Conservation (phyloP, 2,113 vertebrate species). For the Martes martes region DNA sequence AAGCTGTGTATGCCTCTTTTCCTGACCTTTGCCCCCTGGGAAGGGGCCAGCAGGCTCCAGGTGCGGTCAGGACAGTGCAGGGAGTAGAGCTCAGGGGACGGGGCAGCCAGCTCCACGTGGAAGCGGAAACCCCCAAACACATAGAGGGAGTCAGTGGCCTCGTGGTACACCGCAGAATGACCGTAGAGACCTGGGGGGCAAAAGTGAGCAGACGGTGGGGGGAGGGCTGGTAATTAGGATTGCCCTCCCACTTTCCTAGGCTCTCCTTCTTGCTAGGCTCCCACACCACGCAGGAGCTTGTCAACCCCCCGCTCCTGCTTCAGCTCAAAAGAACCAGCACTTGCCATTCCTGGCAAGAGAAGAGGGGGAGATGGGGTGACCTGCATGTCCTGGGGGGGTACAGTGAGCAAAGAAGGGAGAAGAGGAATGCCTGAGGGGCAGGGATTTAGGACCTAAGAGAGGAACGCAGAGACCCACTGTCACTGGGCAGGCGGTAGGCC, state of each 20-base stretch:
- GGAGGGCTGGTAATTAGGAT: not conserved
- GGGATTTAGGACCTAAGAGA: not conserved
- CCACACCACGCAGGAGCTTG: not conserved
- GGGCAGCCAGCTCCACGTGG: conserved; percentile 91
- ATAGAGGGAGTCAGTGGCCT: conserved; percentile 91
- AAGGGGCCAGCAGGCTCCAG: conserved; percentile 93
- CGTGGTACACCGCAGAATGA: conserved; percentile 92
- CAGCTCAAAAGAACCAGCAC: not conserved
- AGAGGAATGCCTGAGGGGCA: not conserved
- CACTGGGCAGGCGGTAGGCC: not conserved
- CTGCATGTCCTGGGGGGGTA: not conserved
- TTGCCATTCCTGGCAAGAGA: not conserved
- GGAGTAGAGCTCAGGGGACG: conserved; percentile 91
- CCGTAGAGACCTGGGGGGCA: conserved; percentile 88
- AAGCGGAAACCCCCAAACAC: conserved; percentile 95
- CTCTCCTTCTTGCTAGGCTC: not conserved
- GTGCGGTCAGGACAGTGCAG: conserved; percentile 92
- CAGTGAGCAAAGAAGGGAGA: not conserved
- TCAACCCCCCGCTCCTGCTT: not conserved
- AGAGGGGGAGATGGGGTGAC: not conserved
- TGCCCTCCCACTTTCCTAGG: not conserved
- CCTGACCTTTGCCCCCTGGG: conserved; percentile 91
- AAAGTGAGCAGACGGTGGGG: not conserved
- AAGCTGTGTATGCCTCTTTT: not conserved
- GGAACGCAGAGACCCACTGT: too few relatives aligned